These are phyloP conservation scores for Trochalopteron elliotii DNA, from an alignment of 2,113 vertebrate species.

Conservation along the genomic window DNA sequence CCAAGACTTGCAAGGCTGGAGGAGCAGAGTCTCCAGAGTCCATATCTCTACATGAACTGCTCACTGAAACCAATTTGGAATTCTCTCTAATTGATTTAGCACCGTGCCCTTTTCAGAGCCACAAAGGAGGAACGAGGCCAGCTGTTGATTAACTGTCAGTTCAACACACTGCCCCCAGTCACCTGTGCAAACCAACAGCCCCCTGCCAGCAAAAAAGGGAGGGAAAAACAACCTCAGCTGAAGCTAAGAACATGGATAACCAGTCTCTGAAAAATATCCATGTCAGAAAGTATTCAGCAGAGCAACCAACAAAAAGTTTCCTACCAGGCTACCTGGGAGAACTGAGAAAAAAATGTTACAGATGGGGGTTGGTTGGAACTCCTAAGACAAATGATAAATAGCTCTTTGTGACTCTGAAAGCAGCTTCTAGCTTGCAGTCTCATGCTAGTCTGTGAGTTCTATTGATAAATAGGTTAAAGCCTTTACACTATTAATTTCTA, in stretches of 20 bases:
- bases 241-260: neutral
- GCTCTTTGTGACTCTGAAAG: neutral
- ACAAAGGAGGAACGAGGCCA: rapidly evolving
- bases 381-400: neutral
- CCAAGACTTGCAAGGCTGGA: neutral
- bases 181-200: neutral
- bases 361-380: neutral
- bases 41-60: neutral
- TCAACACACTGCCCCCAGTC: neutral
- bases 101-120: neutral
- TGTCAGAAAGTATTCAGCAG: neutral
- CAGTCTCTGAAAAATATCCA: neutral
- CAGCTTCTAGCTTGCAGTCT: neutral
- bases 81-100: neutral
- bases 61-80: neutral
- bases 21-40: neutral
- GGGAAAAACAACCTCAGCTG: neutral
- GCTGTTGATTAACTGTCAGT: neutral
- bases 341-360: neutral
- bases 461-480: neutral
- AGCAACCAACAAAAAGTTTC: neutral
- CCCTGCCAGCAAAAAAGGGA: neutral
- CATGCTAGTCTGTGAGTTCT: neutral
- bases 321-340: neutral
- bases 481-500: neutral